Conservation (phyloP, 2,113 vertebrate species). For the Sphaerodactylus townsendi region DNA sequence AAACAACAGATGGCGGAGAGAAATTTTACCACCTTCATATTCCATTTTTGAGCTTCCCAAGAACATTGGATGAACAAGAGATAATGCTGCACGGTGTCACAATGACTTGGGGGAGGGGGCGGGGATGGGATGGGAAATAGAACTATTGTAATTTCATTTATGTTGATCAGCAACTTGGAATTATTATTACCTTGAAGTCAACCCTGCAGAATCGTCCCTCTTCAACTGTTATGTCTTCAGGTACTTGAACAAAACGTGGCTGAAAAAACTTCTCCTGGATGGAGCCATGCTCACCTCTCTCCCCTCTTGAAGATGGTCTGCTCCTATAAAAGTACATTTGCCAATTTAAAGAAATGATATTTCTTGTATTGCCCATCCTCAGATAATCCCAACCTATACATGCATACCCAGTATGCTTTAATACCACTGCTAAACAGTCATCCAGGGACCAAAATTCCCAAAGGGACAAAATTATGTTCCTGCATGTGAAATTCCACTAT, state of each 20-base stretch:
- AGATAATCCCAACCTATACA: background rate
- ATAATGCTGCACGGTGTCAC: background rate
- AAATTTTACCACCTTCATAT: background rate
- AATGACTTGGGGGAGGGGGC: background rate
- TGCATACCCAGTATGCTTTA: background rate
- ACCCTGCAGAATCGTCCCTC: constrained; percentile 94
- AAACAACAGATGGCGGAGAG: background rate
- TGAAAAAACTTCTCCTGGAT: constrained; percentile 95
- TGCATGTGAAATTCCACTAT: background rate
- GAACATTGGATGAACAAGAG: background rate
- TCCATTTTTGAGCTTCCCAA: background rate
- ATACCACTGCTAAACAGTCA: background rate
- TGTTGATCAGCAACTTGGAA: constrained; percentile 2
- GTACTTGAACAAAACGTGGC: constrained; percentile 92
- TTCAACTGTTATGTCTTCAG: constrained; percentile 86
- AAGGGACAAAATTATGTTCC: background rate
- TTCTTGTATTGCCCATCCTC: background rate
- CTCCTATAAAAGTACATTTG: constrained; percentile 73
- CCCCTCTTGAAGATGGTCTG: constrained; percentile 81
- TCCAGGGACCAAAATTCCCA: background rate
- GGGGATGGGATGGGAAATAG: too few relatives aligned
- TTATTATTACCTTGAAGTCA: constrained; percentile 88
- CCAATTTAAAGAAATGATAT: background rate
- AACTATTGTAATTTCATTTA: background rate
- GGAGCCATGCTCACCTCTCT: constrained; percentile 80